A percentile compares a stretch with the other conserved stretches of the same genome.
Evolutionary conservation across 1,140 invertebrate genomes (phyloP).

Genomic region (Zaprionus camerounensis): DNA sequence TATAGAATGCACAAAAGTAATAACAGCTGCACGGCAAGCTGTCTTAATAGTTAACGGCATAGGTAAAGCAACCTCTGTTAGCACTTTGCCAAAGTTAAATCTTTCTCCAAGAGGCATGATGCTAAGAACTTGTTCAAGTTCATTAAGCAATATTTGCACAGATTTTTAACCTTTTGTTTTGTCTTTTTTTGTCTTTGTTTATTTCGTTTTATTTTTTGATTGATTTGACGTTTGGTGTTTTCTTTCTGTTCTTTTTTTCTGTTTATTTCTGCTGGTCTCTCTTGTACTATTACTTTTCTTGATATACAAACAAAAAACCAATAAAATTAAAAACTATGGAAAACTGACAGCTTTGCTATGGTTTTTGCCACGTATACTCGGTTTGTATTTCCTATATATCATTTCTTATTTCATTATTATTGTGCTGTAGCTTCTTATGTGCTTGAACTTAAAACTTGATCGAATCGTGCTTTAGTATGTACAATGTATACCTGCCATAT

Average conservation of each 20-base stretch:
- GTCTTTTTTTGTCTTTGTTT: background rate
- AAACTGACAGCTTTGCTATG: constrained; percentile 74
- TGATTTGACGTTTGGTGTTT: constrained; percentile 33
- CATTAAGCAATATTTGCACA: background rate
- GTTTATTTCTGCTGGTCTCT: constrained; percentile 31
- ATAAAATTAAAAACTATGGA: constrained; percentile 22
- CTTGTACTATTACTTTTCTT: constrained; percentile 26
- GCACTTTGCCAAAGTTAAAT: background rate
- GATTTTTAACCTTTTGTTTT: constrained; percentile 6
- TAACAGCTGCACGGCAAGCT: background rate
- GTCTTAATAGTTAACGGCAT: background rate
- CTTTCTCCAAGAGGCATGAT: background rate
- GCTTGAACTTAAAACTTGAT: constrained; percentile 21
- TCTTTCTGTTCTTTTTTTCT: constrained; percentile 30
- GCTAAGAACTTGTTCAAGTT: background rate
- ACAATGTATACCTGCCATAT: constrained; percentile 1
- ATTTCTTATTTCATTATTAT: constrained; percentile 33
- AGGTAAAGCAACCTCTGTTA: background rate
- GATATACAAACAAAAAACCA: background rate
- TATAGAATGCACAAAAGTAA: background rate
- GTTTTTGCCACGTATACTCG: constrained; percentile 72
- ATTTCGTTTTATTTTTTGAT: constrained; percentile 14
- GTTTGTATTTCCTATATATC: constrained; percentile 63
- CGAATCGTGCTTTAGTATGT: background rate
- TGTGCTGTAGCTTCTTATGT: constrained; percentile 31